Base-by-base conservation (phyloP, 2,888 invertebrate genomes). In the Cephalotes varians region DNA sequence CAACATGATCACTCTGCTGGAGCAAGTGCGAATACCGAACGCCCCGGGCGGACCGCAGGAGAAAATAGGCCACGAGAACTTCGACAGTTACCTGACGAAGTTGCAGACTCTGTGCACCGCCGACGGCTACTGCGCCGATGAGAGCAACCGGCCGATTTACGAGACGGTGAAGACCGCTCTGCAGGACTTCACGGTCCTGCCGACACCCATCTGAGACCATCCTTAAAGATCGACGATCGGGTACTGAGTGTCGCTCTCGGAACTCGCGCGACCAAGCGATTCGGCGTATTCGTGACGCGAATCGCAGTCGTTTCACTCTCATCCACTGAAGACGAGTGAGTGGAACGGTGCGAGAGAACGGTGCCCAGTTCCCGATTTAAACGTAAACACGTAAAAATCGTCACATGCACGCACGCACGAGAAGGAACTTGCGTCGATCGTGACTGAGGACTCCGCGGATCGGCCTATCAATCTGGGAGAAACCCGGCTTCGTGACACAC, bases 1-100 rank as follows among this genome's bases (percentile, higher is more conserved):
- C 95, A 98, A 98, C 95, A 98, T 99, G 93, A 98, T 99, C 93
- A 97, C 98, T 49, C 95, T 98, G 91, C 95, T 99, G 94, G 98
- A 98, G 94, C 98, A 98, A 95, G 98, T 98, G 87, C 96, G 98
- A 91, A 96, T 98, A 92, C 98, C 98, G 3, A 97, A 96, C 82
- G 96, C 96, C 0, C 96, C 96, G 40, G 95, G 94, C 94, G 95
- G 69, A 93, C 95, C 88, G 93, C 96, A 95, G 58, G 97, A 97
- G 88, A 97, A 97, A 92, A 96, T 97, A 85, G 96, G 97, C 60
- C 98, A 97, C 93, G 98, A 98, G 93, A 98, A 98, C 95, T 98
- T 99, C 95, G 98, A 98, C 95, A 98, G 97, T 89, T 98, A 98
- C 95, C 96, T 99, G 92, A 98, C 97, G 90, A 98, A 98, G 94